Evolutionary conservation across 2,797 vertebrate species (phyloP).

Genomic region (Sebastes kiyomatsui): DNA sequence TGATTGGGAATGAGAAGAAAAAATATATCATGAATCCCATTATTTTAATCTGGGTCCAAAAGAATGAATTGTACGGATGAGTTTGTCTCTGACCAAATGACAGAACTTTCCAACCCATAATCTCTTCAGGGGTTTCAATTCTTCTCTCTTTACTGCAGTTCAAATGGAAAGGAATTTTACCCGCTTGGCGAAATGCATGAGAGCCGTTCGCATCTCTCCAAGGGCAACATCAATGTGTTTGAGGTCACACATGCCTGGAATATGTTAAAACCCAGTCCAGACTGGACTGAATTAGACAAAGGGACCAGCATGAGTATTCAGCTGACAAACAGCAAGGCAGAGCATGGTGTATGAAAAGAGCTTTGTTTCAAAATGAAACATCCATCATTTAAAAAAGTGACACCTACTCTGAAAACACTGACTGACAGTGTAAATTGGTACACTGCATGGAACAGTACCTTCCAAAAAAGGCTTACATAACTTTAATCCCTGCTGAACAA

Average conservation of each 20-base stretch:
- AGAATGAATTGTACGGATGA: slow-evolving; percentile 14
- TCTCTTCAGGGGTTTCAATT: slow-evolving; percentile 30
- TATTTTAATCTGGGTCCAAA: slow-evolving; percentile 52
- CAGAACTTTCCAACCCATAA: slow-evolving; percentile 10
- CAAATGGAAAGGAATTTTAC: slow-evolving; percentile 22
- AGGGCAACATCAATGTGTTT: slow-evolving; percentile 44
- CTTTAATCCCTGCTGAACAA: not conserved
- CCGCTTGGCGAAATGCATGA: slow-evolving; percentile 16
- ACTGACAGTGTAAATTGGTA: slow-evolving; percentile 29
- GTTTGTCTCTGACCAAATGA: slow-evolving; percentile 40
- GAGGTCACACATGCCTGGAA: slow-evolving; percentile 69
- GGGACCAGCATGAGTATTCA: slow-evolving; percentile 8
- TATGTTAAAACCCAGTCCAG: slow-evolving; percentile 33
- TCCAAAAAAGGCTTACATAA: slow-evolving; percentile 17
- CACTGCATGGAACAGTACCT: slow-evolving; percentile 12
- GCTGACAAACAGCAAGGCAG: not conserved
- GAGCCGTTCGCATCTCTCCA: slow-evolving; percentile 45
- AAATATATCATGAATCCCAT: slow-evolving; percentile 53
- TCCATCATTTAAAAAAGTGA: slow-evolving; percentile 23
- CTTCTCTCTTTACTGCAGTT: slow-evolving; percentile 9
- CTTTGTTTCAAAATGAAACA: slow-evolving; percentile 25
- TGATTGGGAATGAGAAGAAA: slow-evolving; percentile 11
- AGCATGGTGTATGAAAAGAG: not conserved
- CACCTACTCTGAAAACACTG: slow-evolving; percentile 30
- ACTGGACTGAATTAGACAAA: not conserved